A percentile compares a stretch with the other conserved stretches of the same genome.
phyloP scores from a whole-genome alignment of 2,113 vertebrate genomes.

The Ophiodon elongatus region DNA sequence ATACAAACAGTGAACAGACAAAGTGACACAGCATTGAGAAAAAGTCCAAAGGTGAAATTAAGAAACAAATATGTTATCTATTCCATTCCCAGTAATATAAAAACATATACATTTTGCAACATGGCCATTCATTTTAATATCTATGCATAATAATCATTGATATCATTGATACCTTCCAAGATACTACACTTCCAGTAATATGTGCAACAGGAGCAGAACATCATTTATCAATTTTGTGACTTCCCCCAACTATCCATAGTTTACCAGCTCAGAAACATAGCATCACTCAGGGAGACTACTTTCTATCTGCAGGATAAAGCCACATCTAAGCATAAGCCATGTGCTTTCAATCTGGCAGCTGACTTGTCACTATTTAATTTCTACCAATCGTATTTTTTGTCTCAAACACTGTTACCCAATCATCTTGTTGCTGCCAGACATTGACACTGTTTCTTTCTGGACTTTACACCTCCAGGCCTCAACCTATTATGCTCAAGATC shows the following conservation, averaged over 20 bases:
- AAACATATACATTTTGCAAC: too few species aligned
- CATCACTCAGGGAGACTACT: not conserved
- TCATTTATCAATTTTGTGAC: not conserved
- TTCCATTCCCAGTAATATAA: not conserved
- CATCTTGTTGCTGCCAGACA: conserved; percentile 6
- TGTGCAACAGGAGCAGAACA: not conserved
- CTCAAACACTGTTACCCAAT: not conserved
- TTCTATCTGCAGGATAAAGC: conserved; percentile 24
- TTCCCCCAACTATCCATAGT: too few species aligned
- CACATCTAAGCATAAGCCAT: conserved; percentile 18
- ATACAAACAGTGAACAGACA: conserved; percentile 5
- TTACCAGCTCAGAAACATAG: not conserved
- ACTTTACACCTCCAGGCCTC: not conserved
- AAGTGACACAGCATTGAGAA: not conserved
- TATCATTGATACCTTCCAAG: not conserved
- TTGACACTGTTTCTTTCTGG: not conserved
- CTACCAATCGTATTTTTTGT: conserved; percentile 1
- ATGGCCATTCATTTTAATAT: not conserved
- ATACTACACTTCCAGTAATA: not conserved
- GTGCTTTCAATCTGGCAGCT: conserved; percentile 21
- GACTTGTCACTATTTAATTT: not conserved
- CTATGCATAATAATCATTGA: not conserved
- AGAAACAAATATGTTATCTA: not conserved
- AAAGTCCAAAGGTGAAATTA: not conserved
- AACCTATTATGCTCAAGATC: conserved; percentile 8